Conservation (phyloP, 2,113 vertebrate genomes). For the Amazona vittata region DNA sequence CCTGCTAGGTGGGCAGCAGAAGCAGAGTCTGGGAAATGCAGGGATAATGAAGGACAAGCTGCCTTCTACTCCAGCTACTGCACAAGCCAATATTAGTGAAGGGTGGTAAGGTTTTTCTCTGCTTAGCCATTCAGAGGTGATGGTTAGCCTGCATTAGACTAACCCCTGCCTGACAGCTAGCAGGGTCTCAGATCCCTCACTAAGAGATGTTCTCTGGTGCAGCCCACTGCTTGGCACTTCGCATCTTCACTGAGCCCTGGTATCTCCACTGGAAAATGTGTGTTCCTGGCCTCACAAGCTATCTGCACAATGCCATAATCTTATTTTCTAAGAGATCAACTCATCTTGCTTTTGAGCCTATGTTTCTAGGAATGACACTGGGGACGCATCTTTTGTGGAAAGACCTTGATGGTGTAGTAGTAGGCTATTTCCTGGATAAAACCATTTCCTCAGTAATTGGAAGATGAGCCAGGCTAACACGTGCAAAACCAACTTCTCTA, state of each 20-base stretch:
- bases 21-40: not conserved
- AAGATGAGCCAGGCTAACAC: not conserved
- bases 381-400: not conserved
- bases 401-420: not conserved
- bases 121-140: not conserved
- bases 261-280: not conserved
- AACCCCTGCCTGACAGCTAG: not conserved
- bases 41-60: not conserved
- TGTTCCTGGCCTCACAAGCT: not conserved
- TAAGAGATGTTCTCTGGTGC: not conserved
- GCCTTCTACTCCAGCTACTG: rapidly evolving
- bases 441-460: not conserved
- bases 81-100: not conserved
- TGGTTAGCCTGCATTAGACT: not conserved
- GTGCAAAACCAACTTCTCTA: not conserved
- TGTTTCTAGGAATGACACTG: constrained; percentile 2
- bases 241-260: rapidly evolving
- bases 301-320: rapidly evolving
- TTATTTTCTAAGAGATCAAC: not conserved
- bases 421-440: constrained; percentile 26
- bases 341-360: not conserved
- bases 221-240: not conserved
- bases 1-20: not conserved
- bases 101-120: not conserved
- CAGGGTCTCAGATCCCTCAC: not conserved